Conservation (phyloP, 2,797 vertebrate species). For the Aythya fuligula region DNA sequence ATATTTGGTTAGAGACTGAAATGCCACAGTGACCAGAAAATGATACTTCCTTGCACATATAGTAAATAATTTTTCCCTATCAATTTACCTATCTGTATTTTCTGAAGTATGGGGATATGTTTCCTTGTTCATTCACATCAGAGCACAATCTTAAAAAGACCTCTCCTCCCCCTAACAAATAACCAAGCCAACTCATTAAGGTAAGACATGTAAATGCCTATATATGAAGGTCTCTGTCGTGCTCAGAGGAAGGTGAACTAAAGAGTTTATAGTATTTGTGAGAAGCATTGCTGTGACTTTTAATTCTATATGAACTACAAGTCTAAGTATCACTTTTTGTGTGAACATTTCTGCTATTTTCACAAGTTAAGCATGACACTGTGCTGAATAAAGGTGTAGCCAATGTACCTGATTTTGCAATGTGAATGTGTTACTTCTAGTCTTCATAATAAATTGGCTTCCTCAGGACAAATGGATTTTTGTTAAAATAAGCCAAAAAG, state of each 20-base stretch:
- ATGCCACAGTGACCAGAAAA: neutral
- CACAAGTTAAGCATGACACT: neutral
- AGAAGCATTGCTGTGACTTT: neutral
- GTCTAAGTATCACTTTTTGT: neutral
- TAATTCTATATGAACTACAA: neutral
- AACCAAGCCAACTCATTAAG: neutral
- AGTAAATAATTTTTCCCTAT: neutral
- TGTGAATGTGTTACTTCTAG: neutral
- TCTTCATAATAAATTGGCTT: neutral
- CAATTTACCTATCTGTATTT: neutral
- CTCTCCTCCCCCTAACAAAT: neutral
- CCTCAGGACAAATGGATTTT: neutral
- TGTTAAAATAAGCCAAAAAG: neutral
- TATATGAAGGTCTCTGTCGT: neutral
- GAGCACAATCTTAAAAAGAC: neutral
- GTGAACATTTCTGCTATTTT: neutral
- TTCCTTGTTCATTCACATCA: neutral
- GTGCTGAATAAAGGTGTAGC: neutral
- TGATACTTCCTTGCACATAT: rapidly evolving
- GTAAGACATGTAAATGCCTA: neutral
- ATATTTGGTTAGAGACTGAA: neutral
- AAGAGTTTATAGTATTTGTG: neutral
- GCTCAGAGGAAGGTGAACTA: neutral
- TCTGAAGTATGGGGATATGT: neutral
- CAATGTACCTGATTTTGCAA: neutral